Evolutionary conservation across 2,888 invertebrate genomes (phyloP).

Genomic region (Sminthurides aquaticus): DNA sequence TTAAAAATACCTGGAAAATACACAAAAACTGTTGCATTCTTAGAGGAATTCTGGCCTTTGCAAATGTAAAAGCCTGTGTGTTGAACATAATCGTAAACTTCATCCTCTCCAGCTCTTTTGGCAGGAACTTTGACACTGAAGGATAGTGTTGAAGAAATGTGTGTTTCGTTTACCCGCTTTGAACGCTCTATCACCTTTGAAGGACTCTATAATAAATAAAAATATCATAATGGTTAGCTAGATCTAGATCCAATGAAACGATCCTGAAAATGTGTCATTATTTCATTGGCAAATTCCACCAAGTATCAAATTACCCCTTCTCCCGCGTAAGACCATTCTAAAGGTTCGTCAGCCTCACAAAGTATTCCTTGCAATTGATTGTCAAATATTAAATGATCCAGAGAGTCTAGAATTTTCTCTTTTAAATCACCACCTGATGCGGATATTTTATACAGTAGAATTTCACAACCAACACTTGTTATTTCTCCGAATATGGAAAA

Average conservation of each 20-base stretch:
- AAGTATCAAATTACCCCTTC: constrained; percentile 15
- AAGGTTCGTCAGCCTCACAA: constrained; percentile 2
- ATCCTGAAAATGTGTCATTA: too few species aligned
- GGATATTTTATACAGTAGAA: too few species aligned
- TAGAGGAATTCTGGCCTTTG: background rate
- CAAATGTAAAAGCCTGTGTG: constrained; percentile 15
- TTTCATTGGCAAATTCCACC: too few species aligned
- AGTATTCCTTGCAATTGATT: background rate
- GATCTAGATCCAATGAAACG: too few species aligned
- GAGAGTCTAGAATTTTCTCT: background rate
- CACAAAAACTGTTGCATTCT: constrained; percentile 5
- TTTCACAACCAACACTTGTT: too few species aligned
- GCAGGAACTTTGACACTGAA: background rate
- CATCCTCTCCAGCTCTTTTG: background rate
- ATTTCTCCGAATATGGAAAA: too few species aligned
- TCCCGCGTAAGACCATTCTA: constrained; percentile 8
- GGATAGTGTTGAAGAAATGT: background rate
- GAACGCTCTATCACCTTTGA: constrained; percentile 10
- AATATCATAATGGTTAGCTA: too few species aligned
- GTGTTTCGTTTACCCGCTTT: background rate
- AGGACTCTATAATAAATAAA: constrained; percentile 7
- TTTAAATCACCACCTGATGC: background rate
- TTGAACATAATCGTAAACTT: constrained; percentile 8
- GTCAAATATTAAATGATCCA: background rate
- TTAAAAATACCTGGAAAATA: constrained; percentile 17